Evolutionary conservation across 2,797 vertebrate genomes (phyloP).

Genomic region (Sphenopsis melanotis): DNA sequence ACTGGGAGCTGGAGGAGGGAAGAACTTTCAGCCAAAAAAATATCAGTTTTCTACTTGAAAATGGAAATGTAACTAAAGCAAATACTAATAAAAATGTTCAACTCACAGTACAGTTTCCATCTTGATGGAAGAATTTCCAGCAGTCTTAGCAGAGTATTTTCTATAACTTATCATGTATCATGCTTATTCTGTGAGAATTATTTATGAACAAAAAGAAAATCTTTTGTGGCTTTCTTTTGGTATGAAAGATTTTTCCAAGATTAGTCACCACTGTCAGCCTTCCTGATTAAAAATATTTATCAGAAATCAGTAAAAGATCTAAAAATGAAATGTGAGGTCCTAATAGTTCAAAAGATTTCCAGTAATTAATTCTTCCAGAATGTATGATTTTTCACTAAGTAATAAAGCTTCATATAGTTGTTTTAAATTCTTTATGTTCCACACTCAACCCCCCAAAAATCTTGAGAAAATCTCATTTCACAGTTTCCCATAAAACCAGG

Average conservation of each 20-base stretch:
- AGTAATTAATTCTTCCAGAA: background rate
- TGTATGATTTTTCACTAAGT: background rate
- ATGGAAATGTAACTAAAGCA: conserved; percentile 34
- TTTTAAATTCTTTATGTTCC: conserved; percentile 14
- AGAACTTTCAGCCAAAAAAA: conserved; percentile 44
- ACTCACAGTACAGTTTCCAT: conserved; percentile 11
- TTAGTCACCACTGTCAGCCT: background rate
- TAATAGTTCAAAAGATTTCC: background rate
- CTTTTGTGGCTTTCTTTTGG: background rate
- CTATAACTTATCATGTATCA: background rate
- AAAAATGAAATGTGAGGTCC: background rate
- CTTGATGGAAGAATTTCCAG: background rate
- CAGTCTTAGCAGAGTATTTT: background rate
- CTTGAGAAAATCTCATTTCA: conserved; percentile 75
- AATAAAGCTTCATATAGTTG: conserved; percentile 22
- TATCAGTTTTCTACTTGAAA: conserved; percentile 46
- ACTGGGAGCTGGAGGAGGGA: conserved; percentile 17
- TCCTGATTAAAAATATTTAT: background rate
- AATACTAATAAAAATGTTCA: conserved; percentile 44
- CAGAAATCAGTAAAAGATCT: background rate
- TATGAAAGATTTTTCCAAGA: background rate
- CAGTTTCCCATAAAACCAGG: conserved; percentile 74
- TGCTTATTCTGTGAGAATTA: background rate
- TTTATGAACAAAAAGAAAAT: background rate
- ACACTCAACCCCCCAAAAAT: conserved; percentile 33